Evolutionary conservation across 1,140 invertebrate species (phyloP).

Genomic region (Nephila pilipes): DNA sequence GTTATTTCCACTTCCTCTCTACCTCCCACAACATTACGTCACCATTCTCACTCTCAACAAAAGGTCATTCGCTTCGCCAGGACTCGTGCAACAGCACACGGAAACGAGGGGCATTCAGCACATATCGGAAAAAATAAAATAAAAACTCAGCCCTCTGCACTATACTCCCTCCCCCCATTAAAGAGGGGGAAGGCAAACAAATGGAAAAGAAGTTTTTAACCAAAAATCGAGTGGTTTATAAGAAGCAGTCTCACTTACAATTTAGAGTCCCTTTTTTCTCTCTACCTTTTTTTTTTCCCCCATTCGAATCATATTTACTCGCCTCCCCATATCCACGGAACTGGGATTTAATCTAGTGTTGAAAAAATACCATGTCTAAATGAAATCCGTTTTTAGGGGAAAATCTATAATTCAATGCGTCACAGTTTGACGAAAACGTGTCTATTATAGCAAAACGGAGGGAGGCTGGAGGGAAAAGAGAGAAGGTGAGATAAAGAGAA

Average conservation of each 20-base stretch:
- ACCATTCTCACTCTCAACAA: slow-evolving; percentile 32
- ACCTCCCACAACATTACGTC: slow-evolving; percentile 18
- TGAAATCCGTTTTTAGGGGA: slow-evolving; percentile 63
- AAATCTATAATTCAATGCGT: slow-evolving; percentile 59
- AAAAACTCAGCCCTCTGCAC: background rate
- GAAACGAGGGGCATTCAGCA: slow-evolving; percentile 27
- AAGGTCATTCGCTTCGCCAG: slow-evolving; percentile 68
- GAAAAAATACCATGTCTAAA: slow-evolving; percentile 63
- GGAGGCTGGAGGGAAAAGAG: background rate
- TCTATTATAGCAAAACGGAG: slow-evolving; percentile 27
- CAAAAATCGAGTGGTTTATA: slow-evolving; percentile 64
- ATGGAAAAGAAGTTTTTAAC: slow-evolving; percentile 62
- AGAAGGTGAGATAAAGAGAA: background rate
- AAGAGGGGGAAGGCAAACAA: background rate
- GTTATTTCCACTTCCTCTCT: background rate
- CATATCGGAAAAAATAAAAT: slow-evolving; percentile 41
- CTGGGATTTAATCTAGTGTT: slow-evolving; percentile 35
- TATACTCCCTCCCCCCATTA: background rate
- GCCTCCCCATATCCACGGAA: slow-evolving; percentile 20
- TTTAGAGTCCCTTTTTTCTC: background rate
- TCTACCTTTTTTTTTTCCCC: background rate
- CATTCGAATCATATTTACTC: background rate
- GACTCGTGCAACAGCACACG: background rate
- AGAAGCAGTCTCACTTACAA: slow-evolving; percentile 52
- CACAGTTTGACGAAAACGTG: slow-evolving; percentile 62